Evolutionary conservation across 2,888 invertebrate genomes (phyloP).

Genomic region (Andrena fulva): DNA sequence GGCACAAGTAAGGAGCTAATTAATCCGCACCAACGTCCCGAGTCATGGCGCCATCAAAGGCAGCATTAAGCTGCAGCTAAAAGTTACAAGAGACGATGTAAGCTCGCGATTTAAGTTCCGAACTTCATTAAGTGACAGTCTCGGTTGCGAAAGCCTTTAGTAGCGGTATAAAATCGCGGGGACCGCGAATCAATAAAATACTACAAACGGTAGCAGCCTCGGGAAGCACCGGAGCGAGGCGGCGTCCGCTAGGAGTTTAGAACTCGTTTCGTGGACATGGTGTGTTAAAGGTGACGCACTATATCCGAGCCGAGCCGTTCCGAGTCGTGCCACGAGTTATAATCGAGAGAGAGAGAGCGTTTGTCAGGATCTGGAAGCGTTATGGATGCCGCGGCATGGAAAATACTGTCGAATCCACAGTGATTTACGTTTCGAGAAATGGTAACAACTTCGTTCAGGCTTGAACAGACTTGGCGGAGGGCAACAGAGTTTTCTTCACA

Average conservation of each 20-base stretch:
- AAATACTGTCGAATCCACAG: constrained; percentile 41
- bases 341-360: constrained; percentile 41
- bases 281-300: constrained; percentile 43
- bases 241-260: constrained; percentile 37
- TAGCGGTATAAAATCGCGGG: not conserved
- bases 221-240: constrained; percentile 2
- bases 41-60: not conserved
- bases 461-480: too few species aligned
- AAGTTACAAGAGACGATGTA: constrained; percentile 1
- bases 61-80: not conserved
- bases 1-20: too few species aligned
- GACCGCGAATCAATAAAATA: constrained; percentile 9
- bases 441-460: constrained; percentile 20
- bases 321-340: constrained; percentile 57
- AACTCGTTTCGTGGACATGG: constrained; percentile 54
- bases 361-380: constrained; percentile 30
- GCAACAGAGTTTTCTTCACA: constrained; percentile 38
- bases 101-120: not conserved
- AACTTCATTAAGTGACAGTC: constrained; percentile 12
- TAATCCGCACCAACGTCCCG: too few species aligned
- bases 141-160: too few species aligned
- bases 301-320: constrained; percentile 45
- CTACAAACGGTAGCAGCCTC: not conserved
- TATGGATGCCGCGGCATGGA: constrained; percentile 36
- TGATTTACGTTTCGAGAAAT: constrained; percentile 49